Base-by-base conservation (phyloP, 2,797 vertebrate genomes). In the Okamejei kenojei region DNA sequence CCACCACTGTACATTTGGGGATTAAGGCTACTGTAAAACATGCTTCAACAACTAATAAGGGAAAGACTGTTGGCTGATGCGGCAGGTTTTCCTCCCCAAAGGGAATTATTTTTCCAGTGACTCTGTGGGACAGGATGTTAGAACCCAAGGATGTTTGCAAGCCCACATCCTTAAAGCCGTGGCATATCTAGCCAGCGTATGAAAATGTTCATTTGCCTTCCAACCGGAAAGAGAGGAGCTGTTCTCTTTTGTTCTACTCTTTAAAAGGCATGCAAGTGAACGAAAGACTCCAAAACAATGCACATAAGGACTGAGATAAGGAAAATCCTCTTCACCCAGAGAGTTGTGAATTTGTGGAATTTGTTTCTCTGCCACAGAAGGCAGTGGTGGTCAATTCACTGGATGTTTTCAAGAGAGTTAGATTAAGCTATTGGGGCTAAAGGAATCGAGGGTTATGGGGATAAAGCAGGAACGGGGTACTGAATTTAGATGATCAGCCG, bases 191-290 rank as follows among this genome's bases (percentile, higher is more conserved):
- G 63, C 84, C 84, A 32, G 29, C 32, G 82, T 86, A 58, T 86
- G 82, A 63, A 61, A 86, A 88, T 65, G 61, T 88, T 88, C n/a
- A 88, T 15, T 88, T 88, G 7, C 7, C n/a, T 29, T 65, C 84
- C 32, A 88, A 63, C 84, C 17, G 61, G 61, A 35, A 88, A 88
- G 29, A 19, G 11, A 63, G 82, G 13, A 86, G 29, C 7, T 88
- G 5, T 88, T n/a, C 65, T 88, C 19, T 21, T 65, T 17, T 84
- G 19, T 1, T 82, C 80, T n/a, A n/a, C 17, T 19, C 6, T 84
- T 84, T 7, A n/a, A 23, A 45, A 81, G 11, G 23, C 11, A 84
- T 63, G 63, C 54, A 61, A 84, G 26, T 86, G 11, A 38, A n/a
- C 58, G 63, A 84, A 86, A 63, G 58, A 32, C 2, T 13, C 29